Evolutionary conservation across 1,140 invertebrate genomes (phyloP), one percentile per base, ranked within the genome.

Genomic region (Zaprionus nigranus): DNA sequence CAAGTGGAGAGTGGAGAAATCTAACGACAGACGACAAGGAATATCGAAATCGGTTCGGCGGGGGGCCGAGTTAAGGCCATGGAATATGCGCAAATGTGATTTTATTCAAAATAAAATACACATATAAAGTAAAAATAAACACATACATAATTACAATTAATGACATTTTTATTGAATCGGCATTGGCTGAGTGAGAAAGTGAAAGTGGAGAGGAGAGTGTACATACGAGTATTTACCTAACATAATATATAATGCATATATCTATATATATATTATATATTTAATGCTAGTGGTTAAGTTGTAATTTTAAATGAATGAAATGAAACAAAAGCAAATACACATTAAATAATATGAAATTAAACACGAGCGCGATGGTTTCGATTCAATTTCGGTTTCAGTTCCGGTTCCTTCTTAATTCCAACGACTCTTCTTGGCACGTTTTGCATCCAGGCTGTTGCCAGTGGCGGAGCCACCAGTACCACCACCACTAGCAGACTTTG

Each of bases 41-140:
- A 40, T 46, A 54, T 61, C 59, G 43, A 30, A 67, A 66, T 28
- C 69, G 57, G 26, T 72, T 65, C 62, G 69, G 69, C 38, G 34
- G 63, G 63, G 73, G 40, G 40, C 40, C 76, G 17, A 83, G 67
- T 82, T 71, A 68, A 66, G 56, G 75, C 75, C 75, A 73, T 67
- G 81, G 73, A 71, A 76, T 77, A 88, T 75, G 83, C 88, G 84
- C 83, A 88, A 91, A 90, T 92, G 90, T 92, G 90, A 92, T 92
- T 92, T 92, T 92, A 92, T 92, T 92, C 79, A 87, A 92, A 92
- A 92, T 92, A 92, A 92, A 92, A 90, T 81, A 90, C 80, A 86
- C 82, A 86, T 85, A 75, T 81, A 67, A 67, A 43, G 62, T 15
- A 22, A 65, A 58, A 60, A 87, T 82, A 90, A 91, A 76, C 73